phyloP scores from a whole-genome alignment of 2,888 invertebrate genomes.

The Octodonta nipae region DNA sequence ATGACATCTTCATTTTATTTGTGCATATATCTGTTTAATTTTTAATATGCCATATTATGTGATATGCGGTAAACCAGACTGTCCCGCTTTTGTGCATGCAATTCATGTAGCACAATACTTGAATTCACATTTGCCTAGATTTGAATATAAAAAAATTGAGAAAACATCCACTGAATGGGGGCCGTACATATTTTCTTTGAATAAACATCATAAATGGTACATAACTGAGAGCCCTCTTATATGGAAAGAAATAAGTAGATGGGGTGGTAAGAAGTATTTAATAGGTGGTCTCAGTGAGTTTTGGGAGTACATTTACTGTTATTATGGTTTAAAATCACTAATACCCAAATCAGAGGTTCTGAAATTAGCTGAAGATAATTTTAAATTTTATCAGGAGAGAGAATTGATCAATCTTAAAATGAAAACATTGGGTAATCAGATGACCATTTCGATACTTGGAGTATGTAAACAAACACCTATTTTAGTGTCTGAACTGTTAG shows the following conservation, averaged over 20 bases:
- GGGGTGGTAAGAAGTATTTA: conserved; percentile 42
- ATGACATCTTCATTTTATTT: too few relatives aligned
- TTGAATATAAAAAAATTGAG: conserved; percentile 40
- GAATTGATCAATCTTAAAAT: too few relatives aligned
- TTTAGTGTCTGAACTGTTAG: too few relatives aligned
- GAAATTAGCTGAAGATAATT: too few relatives aligned
- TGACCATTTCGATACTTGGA: too few relatives aligned
- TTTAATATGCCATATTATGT: conserved; percentile 37
- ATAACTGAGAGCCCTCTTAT: conserved; percentile 43
- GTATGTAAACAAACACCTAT: too few relatives aligned
- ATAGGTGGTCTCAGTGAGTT: conserved; percentile 48
- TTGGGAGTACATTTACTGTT: conserved; percentile 48
- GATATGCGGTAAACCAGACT: conserved; percentile 43
- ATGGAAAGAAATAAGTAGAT: conserved; percentile 46
- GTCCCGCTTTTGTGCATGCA: conserved; percentile 40
- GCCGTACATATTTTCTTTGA: conserved; percentile 39
- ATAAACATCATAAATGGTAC: conserved; percentile 43
- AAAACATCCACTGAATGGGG: conserved; percentile 39
- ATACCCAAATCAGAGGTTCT: too few relatives aligned
- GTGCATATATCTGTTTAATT: too few relatives aligned
- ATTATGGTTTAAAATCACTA: conserved; percentile 38
- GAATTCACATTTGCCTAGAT: conserved; percentile 40
- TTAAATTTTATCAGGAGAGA: too few relatives aligned
- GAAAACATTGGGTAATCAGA: too few relatives aligned
- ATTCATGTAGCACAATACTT: conserved; percentile 43